Evolutionary conservation across 1,140 invertebrate genomes (phyloP).

Genomic region (Zaprionus camerounensis): DNA sequence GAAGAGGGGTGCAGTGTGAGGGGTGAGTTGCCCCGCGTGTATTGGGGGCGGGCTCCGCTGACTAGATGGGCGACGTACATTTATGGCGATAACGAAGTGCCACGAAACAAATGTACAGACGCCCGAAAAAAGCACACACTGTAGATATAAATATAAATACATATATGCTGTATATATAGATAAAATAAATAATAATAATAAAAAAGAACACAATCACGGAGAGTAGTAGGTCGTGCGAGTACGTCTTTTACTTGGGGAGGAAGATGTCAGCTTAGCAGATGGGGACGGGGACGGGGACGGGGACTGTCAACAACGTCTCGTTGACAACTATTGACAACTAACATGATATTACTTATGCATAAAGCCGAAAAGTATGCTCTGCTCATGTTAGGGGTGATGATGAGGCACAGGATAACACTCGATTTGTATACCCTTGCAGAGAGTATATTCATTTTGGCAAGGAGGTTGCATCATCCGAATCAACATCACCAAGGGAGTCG

Average conservation of each 20-base stretch:
- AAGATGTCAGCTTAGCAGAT: constrained; percentile 36
- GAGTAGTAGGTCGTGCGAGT: constrained; percentile 19
- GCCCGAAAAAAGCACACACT: constrained; percentile 22
- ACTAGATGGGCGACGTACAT: constrained; percentile 19
- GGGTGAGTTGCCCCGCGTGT: background rate
- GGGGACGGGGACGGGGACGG: constrained; percentile 35
- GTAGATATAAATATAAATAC: constrained; percentile 22
- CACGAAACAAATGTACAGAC: constrained; percentile 53
- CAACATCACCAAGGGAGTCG: too few species aligned
- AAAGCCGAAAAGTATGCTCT: constrained; percentile 53
- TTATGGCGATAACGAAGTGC: constrained; percentile 64
- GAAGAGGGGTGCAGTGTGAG: constrained; percentile 2
- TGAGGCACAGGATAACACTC: constrained; percentile 10
- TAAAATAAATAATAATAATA: constrained; percentile 45
- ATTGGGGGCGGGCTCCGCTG: constrained; percentile 3
- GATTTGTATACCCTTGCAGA: too few species aligned
- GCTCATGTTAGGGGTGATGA: constrained; percentile 39
- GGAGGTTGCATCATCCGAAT: too few species aligned
- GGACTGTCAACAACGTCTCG: constrained; percentile 65
- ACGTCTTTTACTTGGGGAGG: too few species aligned
- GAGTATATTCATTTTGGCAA: too few species aligned
- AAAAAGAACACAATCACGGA: constrained; percentile 38
- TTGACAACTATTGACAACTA: constrained; percentile 76
- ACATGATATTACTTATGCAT: constrained; percentile 77
- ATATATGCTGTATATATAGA: constrained; percentile 18